Conservation (phyloP, 2,797 vertebrate species). For the Glyptemys insculpta region DNA sequence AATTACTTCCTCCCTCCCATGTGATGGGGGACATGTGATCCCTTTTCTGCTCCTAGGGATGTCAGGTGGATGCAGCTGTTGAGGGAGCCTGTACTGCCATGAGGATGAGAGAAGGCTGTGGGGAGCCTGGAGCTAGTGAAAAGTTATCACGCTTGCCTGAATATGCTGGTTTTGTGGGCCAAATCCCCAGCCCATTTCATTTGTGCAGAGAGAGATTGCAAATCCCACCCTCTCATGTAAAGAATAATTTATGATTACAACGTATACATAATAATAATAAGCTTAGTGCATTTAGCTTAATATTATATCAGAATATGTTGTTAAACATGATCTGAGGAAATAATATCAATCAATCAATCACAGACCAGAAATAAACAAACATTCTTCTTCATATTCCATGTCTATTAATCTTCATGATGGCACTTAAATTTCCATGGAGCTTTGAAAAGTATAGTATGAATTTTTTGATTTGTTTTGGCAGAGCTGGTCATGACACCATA, state of each 20-base stretch:
- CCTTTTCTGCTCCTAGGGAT: not conserved
- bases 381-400: not conserved
- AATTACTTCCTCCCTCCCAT: not conserved
- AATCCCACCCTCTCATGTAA: not conserved
- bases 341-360: not conserved
- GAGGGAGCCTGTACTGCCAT: not conserved
- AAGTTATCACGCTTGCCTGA: not conserved
- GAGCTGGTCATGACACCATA: not conserved
- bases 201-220: not conserved
- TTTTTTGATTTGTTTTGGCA: not conserved
- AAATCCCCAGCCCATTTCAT: not conserved
- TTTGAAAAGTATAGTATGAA: not conserved
- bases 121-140: not conserved
- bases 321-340: too few relatives aligned
- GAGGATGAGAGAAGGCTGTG: not conserved
- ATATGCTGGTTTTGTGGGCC: not conserved
- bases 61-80: not conserved
- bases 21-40: not conserved
- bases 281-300: not conserved
- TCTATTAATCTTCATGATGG: not conserved
- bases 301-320: not conserved
- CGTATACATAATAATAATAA: not conserved
- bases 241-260: not conserved
- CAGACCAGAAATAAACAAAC: not conserved
- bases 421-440: not conserved